Conservation (phyloP, 2,113 vertebrate species). For the Nothobranchius furzeri region DNA sequence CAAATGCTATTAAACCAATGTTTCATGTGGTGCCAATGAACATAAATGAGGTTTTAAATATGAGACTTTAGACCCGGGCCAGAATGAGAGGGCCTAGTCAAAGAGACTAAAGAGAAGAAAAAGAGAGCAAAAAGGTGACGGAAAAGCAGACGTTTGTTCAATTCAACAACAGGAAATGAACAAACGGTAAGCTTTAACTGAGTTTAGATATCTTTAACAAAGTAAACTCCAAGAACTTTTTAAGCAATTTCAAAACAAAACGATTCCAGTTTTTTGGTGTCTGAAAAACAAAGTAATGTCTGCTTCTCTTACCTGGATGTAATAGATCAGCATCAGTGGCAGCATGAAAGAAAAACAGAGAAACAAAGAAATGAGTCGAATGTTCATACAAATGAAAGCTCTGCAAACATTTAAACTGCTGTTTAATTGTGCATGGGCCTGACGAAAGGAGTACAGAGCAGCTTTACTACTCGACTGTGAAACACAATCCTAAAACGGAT, state of each 20-base stretch:
- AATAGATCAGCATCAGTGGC: slow-evolving; percentile 21
- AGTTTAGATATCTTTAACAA: too few species aligned
- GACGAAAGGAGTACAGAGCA: too few species aligned
- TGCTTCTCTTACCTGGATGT: slow-evolving; percentile 55
- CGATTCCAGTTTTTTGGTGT: too few species aligned
- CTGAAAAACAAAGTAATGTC: not conserved
- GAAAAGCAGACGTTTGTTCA: slow-evolving; percentile 12
- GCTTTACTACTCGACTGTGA: too few species aligned
- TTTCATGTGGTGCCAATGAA: slow-evolving; percentile 64
- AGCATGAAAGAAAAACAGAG: slow-evolving; percentile 28
- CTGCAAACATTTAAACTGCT: too few species aligned
- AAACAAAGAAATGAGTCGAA: slow-evolving; percentile 24
- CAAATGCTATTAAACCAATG: slow-evolving; percentile 64
- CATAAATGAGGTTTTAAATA: slow-evolving; percentile 60
- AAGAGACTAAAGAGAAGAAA: not conserved
- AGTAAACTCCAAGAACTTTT: not conserved
- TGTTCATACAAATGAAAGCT: slow-evolving; percentile 1
- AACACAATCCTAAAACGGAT: too few species aligned
- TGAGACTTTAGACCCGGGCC: slow-evolving; percentile 40
- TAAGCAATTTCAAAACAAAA: not conserved
- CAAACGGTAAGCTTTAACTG: too few species aligned
- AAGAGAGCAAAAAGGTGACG: slow-evolving; percentile 4
- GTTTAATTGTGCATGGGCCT: not conserved
- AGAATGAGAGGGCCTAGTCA: slow-evolving; percentile 10
- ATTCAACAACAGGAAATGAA: slow-evolving; percentile 2